These are phyloP conservation scores for Dasyprocta punctata DNA, from an alignment of 2,113 vertebrate species.

Conservation along the genomic window DNA sequence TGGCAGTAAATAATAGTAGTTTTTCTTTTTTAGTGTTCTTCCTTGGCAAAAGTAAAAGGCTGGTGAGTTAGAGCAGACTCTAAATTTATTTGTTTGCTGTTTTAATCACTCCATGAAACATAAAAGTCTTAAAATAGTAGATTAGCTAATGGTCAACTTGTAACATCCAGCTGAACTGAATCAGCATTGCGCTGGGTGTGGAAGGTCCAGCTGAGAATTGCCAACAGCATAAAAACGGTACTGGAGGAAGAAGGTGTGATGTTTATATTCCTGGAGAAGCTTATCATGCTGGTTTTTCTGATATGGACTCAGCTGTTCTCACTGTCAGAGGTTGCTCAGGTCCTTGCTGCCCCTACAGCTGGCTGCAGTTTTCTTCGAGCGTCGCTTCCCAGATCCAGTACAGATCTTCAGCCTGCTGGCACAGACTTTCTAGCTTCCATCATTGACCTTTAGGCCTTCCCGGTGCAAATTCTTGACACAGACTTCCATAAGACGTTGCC, in stretches of 20 bases:
- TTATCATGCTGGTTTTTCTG: not conserved
- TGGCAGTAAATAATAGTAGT: slow-evolving; percentile 12
- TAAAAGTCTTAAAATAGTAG: not conserved
- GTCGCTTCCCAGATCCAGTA: not conserved
- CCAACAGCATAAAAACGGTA: not conserved
- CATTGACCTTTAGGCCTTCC: not conserved
- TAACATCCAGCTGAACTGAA: not conserved
- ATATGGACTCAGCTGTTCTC: not conserved
- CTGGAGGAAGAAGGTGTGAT: not conserved
- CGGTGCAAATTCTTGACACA: not conserved
- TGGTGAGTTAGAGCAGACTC: not conserved
- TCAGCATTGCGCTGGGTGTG: not conserved
- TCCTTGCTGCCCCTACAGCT: not conserved
- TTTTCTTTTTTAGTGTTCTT: slow-evolving; percentile 27
- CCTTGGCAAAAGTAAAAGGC: slow-evolving; percentile 25
- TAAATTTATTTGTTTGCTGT: slow-evolving; percentile 18
- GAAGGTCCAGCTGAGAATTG: not conserved
- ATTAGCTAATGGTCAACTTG: not conserved
- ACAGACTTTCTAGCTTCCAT: not conserved
- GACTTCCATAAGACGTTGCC: not conserved
- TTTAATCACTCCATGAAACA: slow-evolving; percentile 14
- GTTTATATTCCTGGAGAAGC: not conserved
- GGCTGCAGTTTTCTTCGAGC: not conserved
- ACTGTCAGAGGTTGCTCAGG: not conserved
- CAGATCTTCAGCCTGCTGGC: not conserved